These are phyloP conservation scores for Lophochroa leadbeateri DNA, from an alignment of 2,113 vertebrate genomes.

Conservation along the genomic window DNA sequence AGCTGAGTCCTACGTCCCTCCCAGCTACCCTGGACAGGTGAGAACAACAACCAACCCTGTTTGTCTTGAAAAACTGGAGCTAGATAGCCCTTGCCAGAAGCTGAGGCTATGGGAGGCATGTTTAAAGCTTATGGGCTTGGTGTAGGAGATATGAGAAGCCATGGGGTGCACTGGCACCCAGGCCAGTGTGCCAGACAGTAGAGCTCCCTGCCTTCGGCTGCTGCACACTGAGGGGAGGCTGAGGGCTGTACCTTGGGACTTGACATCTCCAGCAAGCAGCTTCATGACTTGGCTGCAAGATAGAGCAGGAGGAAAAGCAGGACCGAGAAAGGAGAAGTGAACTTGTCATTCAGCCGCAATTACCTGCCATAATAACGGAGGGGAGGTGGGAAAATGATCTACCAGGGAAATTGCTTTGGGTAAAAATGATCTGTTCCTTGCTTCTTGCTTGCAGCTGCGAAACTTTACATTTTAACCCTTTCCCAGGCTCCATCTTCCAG, in stretches of 20 bases:
- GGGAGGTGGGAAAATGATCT: constrained; percentile 42
- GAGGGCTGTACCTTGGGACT: not conserved
- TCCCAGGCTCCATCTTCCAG: not conserved
- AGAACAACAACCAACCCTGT: not conserved
- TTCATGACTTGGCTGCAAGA: not conserved
- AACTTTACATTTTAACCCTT: constrained; percentile 15
- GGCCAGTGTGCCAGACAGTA: too few species aligned
- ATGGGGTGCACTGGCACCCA: rapidly evolving
- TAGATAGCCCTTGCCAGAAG: rapidly evolving
- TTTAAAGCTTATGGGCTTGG: not conserved
- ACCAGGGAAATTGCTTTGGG: constrained; percentile 47
- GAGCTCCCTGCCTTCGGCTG: rapidly evolving
- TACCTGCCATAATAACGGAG: not conserved
- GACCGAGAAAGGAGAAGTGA: not conserved
- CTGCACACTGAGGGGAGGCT: rapidly evolving
- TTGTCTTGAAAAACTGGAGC: not conserved
- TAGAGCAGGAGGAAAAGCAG: not conserved
- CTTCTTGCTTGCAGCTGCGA: not conserved
- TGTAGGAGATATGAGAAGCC: not conserved
- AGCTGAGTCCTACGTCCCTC: not conserved
- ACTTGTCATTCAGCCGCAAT: constrained; percentile 20
- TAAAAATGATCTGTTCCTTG: constrained; percentile 37
- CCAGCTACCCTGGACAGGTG: rapidly evolving
- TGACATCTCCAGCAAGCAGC: not conserved
- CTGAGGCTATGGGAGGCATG: not conserved